A percentile compares a stretch with the other conserved stretches of the same genome.
Conservation (phyloP, 2,797 vertebrate species). For the Sebastes hubbsi region DNA sequence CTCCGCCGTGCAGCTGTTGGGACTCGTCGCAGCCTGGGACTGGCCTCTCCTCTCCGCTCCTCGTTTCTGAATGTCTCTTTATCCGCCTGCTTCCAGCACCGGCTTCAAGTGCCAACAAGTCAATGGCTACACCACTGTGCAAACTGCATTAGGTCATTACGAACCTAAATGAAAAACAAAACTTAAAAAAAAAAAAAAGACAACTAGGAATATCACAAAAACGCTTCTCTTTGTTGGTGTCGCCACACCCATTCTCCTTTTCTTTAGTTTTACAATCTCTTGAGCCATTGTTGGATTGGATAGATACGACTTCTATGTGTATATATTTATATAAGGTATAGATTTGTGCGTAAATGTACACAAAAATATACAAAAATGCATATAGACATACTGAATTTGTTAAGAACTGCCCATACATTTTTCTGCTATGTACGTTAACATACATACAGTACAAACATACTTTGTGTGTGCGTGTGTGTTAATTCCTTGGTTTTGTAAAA, state of each 20-base stretch:
- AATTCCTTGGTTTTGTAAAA: conserved; percentile 84
- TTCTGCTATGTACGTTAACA: conserved; percentile 69
- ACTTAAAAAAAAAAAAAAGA: conserved; percentile 68
- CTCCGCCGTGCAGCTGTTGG: conserved; percentile 70
- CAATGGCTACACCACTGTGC: conserved; percentile 93
- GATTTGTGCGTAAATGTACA: conserved; percentile 77
- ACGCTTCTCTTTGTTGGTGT: conserved; percentile 57
- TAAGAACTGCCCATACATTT: conserved; percentile 72
- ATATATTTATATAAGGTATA: conserved; percentile 71
- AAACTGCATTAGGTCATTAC: conserved; percentile 97
- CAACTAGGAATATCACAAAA: conserved; percentile 49
- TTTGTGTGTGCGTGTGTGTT: conserved; percentile 54
- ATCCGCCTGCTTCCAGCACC: conserved; percentile 82
- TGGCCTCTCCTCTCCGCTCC: conserved; percentile 65
- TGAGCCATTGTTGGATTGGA: conserved; percentile 70
- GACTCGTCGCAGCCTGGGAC: conserved; percentile 79
- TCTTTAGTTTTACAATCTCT: conserved; percentile 78
- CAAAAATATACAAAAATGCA: conserved; percentile 81
- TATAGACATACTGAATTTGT: conserved; percentile 76
- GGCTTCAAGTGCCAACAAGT: conserved; percentile 88
- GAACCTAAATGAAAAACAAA: conserved; percentile 72
- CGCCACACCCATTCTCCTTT: conserved; percentile 34
- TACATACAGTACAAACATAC: conserved; percentile 74
- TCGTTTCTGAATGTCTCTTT: conserved; percentile 79
- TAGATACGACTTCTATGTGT: conserved; percentile 66